Base-by-base conservation (phyloP, 2,888 invertebrate species). In the Scaptomyza tumidula region DNA sequence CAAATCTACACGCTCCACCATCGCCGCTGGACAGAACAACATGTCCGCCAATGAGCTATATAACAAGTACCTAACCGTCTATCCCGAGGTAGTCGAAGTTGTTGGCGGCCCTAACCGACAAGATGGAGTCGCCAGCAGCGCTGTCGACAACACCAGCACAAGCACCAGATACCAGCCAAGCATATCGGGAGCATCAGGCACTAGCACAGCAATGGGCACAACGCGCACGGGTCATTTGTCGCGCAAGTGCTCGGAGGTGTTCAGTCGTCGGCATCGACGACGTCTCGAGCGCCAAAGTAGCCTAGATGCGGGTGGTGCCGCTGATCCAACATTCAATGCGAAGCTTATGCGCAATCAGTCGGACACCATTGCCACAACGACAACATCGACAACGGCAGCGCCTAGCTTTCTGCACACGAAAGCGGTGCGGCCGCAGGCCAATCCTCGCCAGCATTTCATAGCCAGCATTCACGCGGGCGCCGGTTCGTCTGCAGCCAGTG, bases 271-370 rank as follows among this genome's bases (percentile, higher is more conserved):
- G 0, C 89, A 90, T 49, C 85, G 91, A 0, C 71, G 84, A 2
- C 85, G 88, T n/a, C 66, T 92, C 31, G 91, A 91, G 69, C 84
- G 92, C 0, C 92, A 92, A 71, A 90, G 88, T 33, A 92, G 92
- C 62, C 73, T 92, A 27, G 92, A 92, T 67, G 77, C 89, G 3
- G 86, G 72, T 3, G 82, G 75, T 14, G 75, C 66, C 6, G 74
- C 84, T 14, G 89, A 87, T 62, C 80, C 87, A 6, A 80, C 80
- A 16, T 78, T 88, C 62, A 82, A 76, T 35, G 75, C 81, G 3
- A 89, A 87, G 52, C 59, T 90, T 33, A 82, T 89, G 71, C 89
- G 90, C 2, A 88, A 89, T 68, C 91, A 90, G 62, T 86, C 90
- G 44, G 90, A 90, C 41, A 84, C 88, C 0, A 80, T 86, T 33